phyloP scores from a whole-genome alignment of 2,113 vertebrate genomes.

The Pholis gunnellus region DNA sequence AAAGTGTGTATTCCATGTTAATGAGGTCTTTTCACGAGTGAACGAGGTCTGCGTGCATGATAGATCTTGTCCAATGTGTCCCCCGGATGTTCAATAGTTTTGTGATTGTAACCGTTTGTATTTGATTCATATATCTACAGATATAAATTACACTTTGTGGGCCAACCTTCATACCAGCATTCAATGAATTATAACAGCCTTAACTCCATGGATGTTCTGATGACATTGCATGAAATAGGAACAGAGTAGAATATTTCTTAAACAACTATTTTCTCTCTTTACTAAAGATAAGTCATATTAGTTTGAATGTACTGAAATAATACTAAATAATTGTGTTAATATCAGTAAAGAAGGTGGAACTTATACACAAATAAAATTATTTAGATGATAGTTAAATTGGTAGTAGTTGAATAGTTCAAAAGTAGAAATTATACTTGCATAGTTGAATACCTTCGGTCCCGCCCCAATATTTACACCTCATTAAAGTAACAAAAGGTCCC shows the following conservation, averaged over 20 bases:
- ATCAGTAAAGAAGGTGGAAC: neutral
- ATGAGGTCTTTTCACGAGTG: constrained; percentile 19
- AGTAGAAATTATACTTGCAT: too few relatives aligned
- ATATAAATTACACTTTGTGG: neutral
- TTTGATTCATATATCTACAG: neutral
- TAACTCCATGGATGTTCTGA: neutral
- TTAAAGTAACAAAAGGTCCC: neutral
- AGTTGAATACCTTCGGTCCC: neutral
- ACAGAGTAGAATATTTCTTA: neutral
- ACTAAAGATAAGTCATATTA: neutral
- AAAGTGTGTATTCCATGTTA: constrained; percentile 15
- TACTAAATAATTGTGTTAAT: neutral
- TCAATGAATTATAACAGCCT: neutral
- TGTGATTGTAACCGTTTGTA: neutral
- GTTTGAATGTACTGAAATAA: neutral
- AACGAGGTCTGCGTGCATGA: neutral
- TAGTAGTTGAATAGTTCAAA: too few relatives aligned
- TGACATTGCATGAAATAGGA: too few relatives aligned
- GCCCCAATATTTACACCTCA: neutral
- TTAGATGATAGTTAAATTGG: neutral
- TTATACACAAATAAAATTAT: neutral
- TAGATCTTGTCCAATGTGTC: neutral
- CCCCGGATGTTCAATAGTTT: neutral
- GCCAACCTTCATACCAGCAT: neutral
- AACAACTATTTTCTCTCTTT: neutral